Evolutionary conservation across 2,797 vertebrate genomes (phyloP).

Genomic region (Dermochelys coriacea): DNA sequence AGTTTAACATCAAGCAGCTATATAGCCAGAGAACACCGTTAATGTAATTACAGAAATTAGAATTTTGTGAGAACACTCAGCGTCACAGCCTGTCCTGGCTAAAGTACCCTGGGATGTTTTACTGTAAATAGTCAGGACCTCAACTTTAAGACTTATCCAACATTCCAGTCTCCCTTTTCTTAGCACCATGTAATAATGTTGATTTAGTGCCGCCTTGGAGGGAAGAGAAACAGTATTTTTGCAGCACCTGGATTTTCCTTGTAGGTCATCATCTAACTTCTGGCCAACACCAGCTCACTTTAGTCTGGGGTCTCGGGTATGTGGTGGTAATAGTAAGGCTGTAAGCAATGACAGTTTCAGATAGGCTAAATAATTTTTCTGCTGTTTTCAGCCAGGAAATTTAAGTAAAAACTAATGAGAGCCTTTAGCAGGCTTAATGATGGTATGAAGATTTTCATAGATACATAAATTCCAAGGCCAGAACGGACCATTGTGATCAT

Average conservation of each 20-base stretch:
- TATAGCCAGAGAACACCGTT: background rate
- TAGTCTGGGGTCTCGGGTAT: background rate
- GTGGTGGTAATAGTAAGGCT: background rate
- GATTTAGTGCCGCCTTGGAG: background rate
- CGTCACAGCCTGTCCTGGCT: too few relatives aligned
- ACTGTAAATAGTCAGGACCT: background rate
- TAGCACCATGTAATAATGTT: fast-evolving
- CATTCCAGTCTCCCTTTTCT: background rate
- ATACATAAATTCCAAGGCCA: background rate
- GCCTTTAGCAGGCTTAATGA: background rate
- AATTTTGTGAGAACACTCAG: too few relatives aligned
- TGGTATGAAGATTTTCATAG: background rate
- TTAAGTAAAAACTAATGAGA: background rate
- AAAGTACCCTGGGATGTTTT: too few relatives aligned
- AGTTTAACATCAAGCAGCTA: background rate
- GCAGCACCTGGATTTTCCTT: background rate
- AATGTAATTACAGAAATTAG: background rate
- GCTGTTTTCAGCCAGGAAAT: background rate
- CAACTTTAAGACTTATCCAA: background rate
- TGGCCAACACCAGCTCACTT: background rate
- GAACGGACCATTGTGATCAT: background rate
- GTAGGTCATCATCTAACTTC: background rate
- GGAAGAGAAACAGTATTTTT: background rate
- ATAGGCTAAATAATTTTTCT: background rate
- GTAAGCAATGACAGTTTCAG: background rate